Conservation (phyloP, 1,140 invertebrate genomes). For the Orchesella cincta region DNA sequence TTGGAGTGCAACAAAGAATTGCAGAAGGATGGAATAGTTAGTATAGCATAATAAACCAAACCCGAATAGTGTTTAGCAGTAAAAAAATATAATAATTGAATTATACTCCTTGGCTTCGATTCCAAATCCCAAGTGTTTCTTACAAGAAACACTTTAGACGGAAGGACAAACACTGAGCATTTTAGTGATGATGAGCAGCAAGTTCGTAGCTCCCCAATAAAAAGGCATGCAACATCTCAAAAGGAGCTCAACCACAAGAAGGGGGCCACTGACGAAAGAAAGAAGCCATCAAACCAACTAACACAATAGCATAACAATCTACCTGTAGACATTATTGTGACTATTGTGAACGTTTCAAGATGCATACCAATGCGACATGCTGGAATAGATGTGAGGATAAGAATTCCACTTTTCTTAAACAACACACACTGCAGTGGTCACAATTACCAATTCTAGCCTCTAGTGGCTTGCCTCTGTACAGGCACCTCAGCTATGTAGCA, state of each 20-base stretch:
- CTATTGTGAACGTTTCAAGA: background rate
- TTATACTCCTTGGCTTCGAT: background rate
- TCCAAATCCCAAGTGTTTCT: background rate
- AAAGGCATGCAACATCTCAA: too few species aligned
- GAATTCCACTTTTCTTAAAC: constrained; percentile 19
- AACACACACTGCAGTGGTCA: background rate
- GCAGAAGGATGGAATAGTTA: too few species aligned
- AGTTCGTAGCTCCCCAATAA: too few species aligned
- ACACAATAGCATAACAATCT: constrained; percentile 1
- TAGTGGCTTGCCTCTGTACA: background rate
- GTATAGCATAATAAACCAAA: too few species aligned
- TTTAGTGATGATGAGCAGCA: background rate
- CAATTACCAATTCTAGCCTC: constrained; percentile 14
- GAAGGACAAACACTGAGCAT: too few species aligned
- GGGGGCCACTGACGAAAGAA: constrained; percentile 21
- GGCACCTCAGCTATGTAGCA: background rate
- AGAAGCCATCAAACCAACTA: constrained; percentile 3
- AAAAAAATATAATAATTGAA: too few species aligned
- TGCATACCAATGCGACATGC: constrained; percentile 23
- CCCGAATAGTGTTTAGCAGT: too few species aligned
- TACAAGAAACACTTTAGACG: too few species aligned
- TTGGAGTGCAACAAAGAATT: too few species aligned
- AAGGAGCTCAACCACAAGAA: constrained; percentile 22
- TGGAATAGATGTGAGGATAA: constrained; percentile 25
- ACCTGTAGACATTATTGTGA: constrained; percentile 3